Conservation (phyloP, 2,113 vertebrate genomes). For the Tachycineta bicolor region DNA sequence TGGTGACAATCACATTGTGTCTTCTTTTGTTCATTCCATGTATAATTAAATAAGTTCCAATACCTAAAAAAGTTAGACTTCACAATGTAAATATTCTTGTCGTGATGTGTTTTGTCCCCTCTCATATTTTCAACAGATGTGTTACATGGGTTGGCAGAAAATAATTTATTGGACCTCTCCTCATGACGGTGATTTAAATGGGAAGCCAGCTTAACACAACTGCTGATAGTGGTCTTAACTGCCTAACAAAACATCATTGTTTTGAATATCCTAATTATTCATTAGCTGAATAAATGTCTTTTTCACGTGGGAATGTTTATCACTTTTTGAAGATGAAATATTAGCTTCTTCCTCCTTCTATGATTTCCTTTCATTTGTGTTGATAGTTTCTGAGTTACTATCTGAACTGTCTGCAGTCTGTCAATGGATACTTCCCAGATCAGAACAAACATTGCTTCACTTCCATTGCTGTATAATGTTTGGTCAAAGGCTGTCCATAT, state of each 20-base stretch:
- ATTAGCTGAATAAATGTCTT: slow-evolving; percentile 36
- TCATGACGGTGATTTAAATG: not conserved
- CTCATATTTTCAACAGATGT: not conserved
- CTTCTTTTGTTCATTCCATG: not conserved
- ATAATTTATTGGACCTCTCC: not conserved
- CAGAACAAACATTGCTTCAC: not conserved
- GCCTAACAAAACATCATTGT: slow-evolving; percentile 17
- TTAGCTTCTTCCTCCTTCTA: slow-evolving; percentile 38
- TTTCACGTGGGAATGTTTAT: slow-evolving; percentile 62
- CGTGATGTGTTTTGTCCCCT: not conserved
- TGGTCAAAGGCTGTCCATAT: not conserved
- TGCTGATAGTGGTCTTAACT: not conserved
- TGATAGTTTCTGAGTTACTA: slow-evolving; percentile 42
- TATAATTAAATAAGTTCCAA: not conserved
- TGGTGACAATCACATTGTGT: not conserved
- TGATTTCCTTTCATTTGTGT: slow-evolving; percentile 57
- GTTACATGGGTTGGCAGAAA: not conserved
- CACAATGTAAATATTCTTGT: not conserved
- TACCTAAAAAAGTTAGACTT: not conserved
- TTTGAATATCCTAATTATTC: slow-evolving; percentile 56
- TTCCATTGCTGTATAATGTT: not conserved
- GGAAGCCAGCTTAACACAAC: not conserved
- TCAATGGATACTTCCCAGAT: slow-evolving; percentile 51
- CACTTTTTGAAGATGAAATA: slow-evolving; percentile 54
- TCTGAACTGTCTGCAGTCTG: slow-evolving; percentile 42